Percentiles rank a stretch among this genome's conserved stretches.
phyloP scores from a whole-genome alignment of 2,113 vertebrate species.

The Falco punctatus region DNA sequence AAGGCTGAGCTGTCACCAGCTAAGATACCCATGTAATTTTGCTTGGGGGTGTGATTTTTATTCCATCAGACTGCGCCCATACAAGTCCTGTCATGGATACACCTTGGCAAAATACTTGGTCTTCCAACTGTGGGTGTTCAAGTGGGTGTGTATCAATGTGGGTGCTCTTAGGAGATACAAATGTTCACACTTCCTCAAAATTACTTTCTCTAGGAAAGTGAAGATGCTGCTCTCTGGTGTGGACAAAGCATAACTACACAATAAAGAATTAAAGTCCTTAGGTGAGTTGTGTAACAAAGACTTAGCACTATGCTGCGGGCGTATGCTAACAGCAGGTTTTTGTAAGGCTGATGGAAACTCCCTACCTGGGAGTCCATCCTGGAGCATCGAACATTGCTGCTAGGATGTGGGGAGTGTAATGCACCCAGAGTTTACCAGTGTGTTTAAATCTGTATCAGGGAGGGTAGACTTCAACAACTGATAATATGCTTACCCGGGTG shows the following conservation, averaged over 20 bases:
- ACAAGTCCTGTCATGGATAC: background rate
- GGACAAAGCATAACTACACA: background rate
- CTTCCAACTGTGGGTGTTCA: background rate
- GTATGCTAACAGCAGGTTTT: background rate
- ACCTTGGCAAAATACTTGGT: background rate
- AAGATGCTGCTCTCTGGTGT: background rate
- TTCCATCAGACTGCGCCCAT: background rate
- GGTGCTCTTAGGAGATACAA: background rate
- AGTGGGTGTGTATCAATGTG: background rate
- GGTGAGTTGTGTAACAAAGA: background rate
- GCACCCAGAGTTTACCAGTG: background rate
- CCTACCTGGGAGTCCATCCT: background rate
- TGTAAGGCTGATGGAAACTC: background rate
- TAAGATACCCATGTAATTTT: background rate
- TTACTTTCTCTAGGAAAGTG: background rate
- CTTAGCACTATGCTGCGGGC: background rate
- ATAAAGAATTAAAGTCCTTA: background rate
- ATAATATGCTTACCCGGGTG: background rate
- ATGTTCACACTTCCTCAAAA: background rate
- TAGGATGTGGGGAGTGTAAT: background rate
- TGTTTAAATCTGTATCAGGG: background rate
- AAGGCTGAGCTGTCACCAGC: background rate
- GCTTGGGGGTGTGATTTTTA: background rate
- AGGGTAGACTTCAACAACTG: background rate
- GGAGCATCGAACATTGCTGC: background rate